Conservation (phyloP, 2,797 vertebrate genomes). For the Coreius guichenoti region DNA sequence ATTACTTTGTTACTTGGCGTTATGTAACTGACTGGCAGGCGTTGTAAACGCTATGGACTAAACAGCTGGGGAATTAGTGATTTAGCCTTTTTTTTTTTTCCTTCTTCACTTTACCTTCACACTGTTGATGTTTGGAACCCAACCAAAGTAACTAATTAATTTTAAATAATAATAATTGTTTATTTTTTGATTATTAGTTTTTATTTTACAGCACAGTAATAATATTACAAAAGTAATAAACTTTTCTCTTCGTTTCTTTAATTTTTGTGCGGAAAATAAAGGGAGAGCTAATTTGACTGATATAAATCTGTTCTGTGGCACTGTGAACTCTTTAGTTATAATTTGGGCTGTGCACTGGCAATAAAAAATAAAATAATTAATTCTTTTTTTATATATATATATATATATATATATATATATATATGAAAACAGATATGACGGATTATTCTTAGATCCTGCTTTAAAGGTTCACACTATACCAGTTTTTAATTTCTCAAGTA, state of each 20-base stretch:
- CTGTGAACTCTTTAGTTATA: neutral
- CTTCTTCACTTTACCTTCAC: neutral
- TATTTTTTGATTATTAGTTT: neutral
- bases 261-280: neutral
- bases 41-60: neutral
- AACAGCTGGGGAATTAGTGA: neutral
- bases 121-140: neutral
- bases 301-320: no score
- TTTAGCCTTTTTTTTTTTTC: neutral
- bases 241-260: neutral
- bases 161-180: neutral
- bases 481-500: neutral
- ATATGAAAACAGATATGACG: no score
- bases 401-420: no score
- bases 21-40: conserved; percentile 61
- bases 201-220: neutral
- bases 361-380: no score
- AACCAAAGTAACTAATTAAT: neutral
- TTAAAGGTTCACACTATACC: neutral
- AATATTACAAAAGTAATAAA: neutral
- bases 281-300: neutral
- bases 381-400: no score
- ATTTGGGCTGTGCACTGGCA: neutral
- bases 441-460: neutral
- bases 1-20: conserved; percentile 58